Base-by-base conservation (phyloP, 2,888 invertebrate genomes). In the Galeruca laticollis region DNA sequence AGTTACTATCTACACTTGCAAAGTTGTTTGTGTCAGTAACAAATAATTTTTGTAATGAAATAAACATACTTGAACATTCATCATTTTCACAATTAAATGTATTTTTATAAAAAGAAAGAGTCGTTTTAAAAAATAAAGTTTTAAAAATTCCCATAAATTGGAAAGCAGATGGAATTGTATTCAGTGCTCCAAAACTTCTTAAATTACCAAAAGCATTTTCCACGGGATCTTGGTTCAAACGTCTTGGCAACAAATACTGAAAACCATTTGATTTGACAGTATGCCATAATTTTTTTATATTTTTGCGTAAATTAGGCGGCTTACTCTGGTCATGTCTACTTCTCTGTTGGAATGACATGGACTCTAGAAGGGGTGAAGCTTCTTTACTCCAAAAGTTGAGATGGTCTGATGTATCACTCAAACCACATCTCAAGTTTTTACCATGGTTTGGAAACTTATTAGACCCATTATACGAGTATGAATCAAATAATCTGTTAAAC, bases 11-110 rank as follows among this genome's bases (percentile, higher is more conserved):
- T 43, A 43, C 43, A 43, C 5, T 43, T 43, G 15, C 15, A 43
- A 43, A 43, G 1, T 43, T 13, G 43, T 43, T 43, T n/a, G 43
- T 43, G 13, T 43, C 43, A 43, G 43, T n/a, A 43, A 43, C 43
- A 62, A 62, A 62, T 18, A 62, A 51, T 49, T 35, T 47, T 20
- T 62, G 33, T 47, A 51, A 49, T 51, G 51, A 62, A 51, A 47
- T 62, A 62, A 62, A 66, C 60, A 66, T 47, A 56, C 26, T 43
- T 35, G 33, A 15, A 60, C 66, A 66, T 59, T 18, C 20, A 35
- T 66, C 60, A 51, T 66, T 62, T 62, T 68, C 68, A 56, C 68
- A 68, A 26, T 68, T 62, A 35, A 62, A 68, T 61, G 68, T 20
- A 26, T 61, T 68, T 54, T 61, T 62, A 33, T 61, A 61, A 61